Base-by-base conservation (phyloP, 2,797 vertebrate species). In the Alcedo quadribrachys region DNA sequence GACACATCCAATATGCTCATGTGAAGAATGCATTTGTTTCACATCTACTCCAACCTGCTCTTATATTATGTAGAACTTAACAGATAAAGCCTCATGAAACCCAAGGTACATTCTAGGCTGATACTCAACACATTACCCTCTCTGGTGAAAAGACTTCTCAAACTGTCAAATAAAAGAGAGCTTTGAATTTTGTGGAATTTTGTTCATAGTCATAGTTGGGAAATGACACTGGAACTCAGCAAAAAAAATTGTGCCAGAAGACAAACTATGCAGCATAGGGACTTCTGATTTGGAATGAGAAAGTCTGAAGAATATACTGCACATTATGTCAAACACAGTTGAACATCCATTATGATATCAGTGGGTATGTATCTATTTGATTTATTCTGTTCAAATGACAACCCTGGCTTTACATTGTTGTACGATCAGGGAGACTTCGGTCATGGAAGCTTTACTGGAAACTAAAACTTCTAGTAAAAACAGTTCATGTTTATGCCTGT, bases 121-220 rank as follows among this genome's bases (percentile, higher is more conserved):
- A 77, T 69, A 74, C 19, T 74, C 42, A 81, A 15, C 67, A 40
- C 66, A n/a, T 68, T 82, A 55, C 35, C 14, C 25, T 79, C 57
- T 75, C 61, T 61, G 86, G 91, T 87, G 81, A 96, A 92, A 96
- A 89, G 51, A 6, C 92, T 97, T 92, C 91, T 96, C 91, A 84
- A n/a, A 27, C 35, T 93, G 89, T 92, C 93, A 96, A 93, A 94
- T 96, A 95, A 97, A 92, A 40, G 3, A 40, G 14, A 40, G 13
- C 28, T 79, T 68, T 7, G 3, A 22, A 69, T 89, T 63, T 66
- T 61, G 32, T 10, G 11, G 57, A 65, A 81, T 57, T 71, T 17
- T 20, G 3, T n/a, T 85, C 30, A 46, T 11, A 32, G 42, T 21
- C 4, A 3, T 45, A 37, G 43, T 3, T 63, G 7, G 33, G 21